Base-by-base conservation (phyloP, 2,113 vertebrate species). In the Sinocyclocheilus anshuiensis region DNA sequence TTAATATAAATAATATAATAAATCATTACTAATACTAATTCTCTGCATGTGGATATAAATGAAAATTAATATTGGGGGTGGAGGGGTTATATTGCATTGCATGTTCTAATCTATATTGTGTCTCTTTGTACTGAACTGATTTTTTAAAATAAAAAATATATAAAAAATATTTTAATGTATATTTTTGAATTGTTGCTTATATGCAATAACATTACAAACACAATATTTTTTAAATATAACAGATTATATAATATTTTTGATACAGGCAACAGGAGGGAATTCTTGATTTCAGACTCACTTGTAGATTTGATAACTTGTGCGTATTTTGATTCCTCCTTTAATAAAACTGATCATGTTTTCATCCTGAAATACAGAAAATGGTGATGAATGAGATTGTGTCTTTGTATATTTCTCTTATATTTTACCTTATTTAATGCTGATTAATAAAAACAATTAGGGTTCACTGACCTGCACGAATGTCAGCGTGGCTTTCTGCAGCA, bases 271-370 rank as follows among this genome's bases (percentile, higher is more conserved):
- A 50, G 48, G 48, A 1, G 1, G 4, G 16, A 33, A 20, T 20
- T 36, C 48, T 75, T 33, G 61, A 67, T 63, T 48, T 39, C 75
- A 45, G 39, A 91, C 97, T 95, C 94, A 99, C 98, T 98, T 99
- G 95, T 99, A 99, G 91, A 98, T 99, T 91, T 98, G 97, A 91
- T 97, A 97, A 94, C 97, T 98, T 18, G 97, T 98, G 89, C 97
- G 94, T 86, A 98, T 97, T 94, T 98, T 98, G 88, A 99, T 95
- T 61, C 97, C 97, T 89, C 98, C 97, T 95, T 97, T 98, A 91
- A 99, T 98, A 79, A 99, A 99, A 91, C 96, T 98, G 93, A 99
- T 98, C 97, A 99, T 99, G 93, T 98, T 99, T 92, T 99, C 98
- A 94, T 99, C 98, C 97, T 99, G 92, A 82, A 83, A 33, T 16